Evolutionary conservation across 2,797 vertebrate species (phyloP).

Genomic region (Choloepus didactylus): DNA sequence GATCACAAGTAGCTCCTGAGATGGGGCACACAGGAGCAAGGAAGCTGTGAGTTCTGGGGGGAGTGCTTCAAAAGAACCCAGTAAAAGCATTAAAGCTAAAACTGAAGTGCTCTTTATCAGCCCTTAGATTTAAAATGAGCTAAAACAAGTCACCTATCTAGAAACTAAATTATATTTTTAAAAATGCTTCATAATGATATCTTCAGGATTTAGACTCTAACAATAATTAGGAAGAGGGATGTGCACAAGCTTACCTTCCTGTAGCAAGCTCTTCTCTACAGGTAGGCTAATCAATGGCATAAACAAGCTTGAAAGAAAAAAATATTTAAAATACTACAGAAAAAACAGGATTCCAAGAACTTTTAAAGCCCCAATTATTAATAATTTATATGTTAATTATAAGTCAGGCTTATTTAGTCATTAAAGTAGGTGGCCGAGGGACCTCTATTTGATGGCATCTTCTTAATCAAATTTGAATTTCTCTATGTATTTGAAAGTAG

Average conservation of each 20-base stretch:
- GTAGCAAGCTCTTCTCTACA: rapidly evolving
- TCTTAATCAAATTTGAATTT: background rate
- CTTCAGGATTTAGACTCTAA: background rate
- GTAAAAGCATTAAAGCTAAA: background rate
- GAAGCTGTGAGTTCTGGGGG: background rate
- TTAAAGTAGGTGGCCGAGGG: background rate
- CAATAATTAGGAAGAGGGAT: background rate
- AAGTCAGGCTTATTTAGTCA: background rate
- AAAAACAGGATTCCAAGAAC: background rate
- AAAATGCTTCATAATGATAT: rapidly evolving
- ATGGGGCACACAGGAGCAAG: background rate
- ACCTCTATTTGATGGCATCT: background rate
- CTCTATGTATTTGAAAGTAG: background rate
- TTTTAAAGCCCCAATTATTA: rapidly evolving
- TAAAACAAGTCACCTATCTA: no score
- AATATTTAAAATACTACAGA: background rate
- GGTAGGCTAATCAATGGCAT: background rate
- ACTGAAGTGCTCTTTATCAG: no score
- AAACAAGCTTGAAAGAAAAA: background rate
- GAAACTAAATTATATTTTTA: no score
- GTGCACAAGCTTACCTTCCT: rapidly evolving
- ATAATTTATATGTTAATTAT: rapidly evolving
- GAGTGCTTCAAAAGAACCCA: background rate
- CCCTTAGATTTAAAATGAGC: background rate
- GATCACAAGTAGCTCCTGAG: background rate